These are phyloP conservation scores for Ceratothoa steindachneri DNA, from an alignment of 2,888 invertebrate genomes.

Conservation along the genomic window DNA sequence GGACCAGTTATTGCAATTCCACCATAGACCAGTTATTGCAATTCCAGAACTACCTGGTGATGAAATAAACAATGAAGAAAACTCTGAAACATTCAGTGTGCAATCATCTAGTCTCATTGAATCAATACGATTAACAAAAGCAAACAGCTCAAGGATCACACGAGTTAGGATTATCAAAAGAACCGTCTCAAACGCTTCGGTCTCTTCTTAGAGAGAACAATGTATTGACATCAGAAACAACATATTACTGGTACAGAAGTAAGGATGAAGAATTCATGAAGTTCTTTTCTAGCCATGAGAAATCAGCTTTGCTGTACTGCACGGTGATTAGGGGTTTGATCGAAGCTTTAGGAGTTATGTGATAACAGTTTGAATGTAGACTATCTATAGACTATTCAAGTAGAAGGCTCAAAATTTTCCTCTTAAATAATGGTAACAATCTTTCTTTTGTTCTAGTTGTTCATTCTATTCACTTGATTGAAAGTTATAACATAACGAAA, in stretches of 20 bases:
- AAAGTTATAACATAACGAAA: background rate
- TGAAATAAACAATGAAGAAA: no score
- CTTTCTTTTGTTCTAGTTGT: background rate
- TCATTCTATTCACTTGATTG: background rate
- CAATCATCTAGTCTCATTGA: background rate
- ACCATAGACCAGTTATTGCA: background rate
- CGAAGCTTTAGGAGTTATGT: background rate
- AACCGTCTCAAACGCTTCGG: background rate
- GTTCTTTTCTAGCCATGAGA: background rate
- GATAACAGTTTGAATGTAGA: background rate
- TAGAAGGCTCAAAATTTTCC: background rate
- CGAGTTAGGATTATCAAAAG: background rate
- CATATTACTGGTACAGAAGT: no score
- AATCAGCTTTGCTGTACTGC: background rate
- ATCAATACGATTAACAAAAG: background rate
- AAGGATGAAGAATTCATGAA: no score
- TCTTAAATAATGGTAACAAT: background rate
- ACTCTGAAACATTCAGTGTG: no score
- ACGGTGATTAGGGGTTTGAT: background rate
- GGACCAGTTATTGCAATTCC: background rate
- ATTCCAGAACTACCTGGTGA: background rate
- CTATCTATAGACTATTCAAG: background rate
- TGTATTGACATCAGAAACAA: no score
- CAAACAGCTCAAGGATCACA: background rate
- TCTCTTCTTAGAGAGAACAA: background rate